A percentile compares a stretch with the other conserved stretches of the same genome.
phyloP scores from a whole-genome alignment of 2,113 vertebrate genomes.

The Mastomys natalensis region DNA sequence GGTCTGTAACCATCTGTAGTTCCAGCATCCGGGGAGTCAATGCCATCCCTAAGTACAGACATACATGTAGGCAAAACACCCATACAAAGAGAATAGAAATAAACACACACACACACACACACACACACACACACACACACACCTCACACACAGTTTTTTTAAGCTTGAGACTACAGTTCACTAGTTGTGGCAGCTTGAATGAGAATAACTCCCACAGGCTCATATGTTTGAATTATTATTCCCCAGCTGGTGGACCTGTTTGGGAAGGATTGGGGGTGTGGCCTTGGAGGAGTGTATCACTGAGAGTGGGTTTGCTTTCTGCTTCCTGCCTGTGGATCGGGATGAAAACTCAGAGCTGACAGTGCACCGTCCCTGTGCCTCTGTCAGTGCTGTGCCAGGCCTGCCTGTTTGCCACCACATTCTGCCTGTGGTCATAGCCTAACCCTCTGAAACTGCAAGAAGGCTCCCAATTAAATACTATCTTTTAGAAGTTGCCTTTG shows the following conservation, averaged over 20 bases:
- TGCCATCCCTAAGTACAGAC: neutral
- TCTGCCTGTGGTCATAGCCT: no score
- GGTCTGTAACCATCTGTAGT: neutral
- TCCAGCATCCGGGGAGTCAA: neutral
- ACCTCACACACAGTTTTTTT: neutral
- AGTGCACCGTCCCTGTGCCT: neutral
- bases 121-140: neutral
- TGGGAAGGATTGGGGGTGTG: neutral
- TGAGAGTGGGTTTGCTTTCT: neutral
- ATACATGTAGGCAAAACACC: neutral
- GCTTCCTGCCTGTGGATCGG: neutral
- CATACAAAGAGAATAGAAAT: neutral
- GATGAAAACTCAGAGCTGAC: neutral
- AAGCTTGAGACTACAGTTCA: neutral
- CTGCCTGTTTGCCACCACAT: neutral
- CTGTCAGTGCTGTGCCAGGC: neutral
- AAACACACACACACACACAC: neutral
- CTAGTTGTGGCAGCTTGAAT: neutral
- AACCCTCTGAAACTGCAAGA: neutral
- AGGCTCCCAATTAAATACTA: neutral
- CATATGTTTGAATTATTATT: neutral
- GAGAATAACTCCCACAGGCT: neutral
- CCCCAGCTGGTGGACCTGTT: neutral
- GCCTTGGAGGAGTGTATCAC: neutral
- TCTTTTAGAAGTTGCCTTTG: neutral